These are phyloP conservation scores for Hippoglossus stenolepis DNA, from an alignment of 2,113 vertebrate genomes.

Conservation along the genomic window DNA sequence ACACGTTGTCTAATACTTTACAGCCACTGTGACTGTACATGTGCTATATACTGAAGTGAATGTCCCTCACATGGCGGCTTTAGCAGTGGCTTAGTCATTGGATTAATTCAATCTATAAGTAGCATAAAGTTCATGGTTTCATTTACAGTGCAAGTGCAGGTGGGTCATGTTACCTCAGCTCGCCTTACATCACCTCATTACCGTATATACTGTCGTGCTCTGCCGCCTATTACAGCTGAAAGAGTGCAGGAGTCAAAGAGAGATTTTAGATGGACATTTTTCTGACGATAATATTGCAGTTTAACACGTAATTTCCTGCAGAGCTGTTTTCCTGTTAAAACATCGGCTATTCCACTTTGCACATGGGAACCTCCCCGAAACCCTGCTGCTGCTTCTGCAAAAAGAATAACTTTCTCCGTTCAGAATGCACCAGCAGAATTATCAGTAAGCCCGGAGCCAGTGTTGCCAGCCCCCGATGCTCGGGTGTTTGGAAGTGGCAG, in stretches of 20 bases:
- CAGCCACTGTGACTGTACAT: neutral
- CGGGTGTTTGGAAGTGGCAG: slow-evolving; percentile 49
- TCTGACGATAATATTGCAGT: too few species aligned
- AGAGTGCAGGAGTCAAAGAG: neutral
- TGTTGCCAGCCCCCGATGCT: slow-evolving; percentile 16
- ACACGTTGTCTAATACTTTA: too few species aligned
- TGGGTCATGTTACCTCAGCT: slow-evolving; percentile 27
- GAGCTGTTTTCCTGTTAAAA: neutral
- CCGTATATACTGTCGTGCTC: neutral
- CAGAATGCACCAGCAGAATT: slow-evolving; percentile 16
- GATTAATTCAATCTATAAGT: slow-evolving; percentile 42
- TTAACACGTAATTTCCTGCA: neutral
- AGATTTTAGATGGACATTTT: neutral
- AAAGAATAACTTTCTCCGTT: neutral
- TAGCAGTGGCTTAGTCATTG: neutral
- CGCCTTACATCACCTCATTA: slow-evolving; percentile 24
- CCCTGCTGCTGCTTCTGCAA: neutral
- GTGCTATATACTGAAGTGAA: neutral
- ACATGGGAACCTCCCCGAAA: neutral
- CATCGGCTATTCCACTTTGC: neutral
- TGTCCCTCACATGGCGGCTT: neutral
- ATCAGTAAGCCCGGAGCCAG: slow-evolving; percentile 34
- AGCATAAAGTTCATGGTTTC: slow-evolving; percentile 27
- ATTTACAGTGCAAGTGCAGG: slow-evolving; percentile 37
- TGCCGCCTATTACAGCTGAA: neutral